Evolutionary conservation across 2,888 invertebrate genomes (phyloP).

Genomic region (Monopis laevigella): DNA sequence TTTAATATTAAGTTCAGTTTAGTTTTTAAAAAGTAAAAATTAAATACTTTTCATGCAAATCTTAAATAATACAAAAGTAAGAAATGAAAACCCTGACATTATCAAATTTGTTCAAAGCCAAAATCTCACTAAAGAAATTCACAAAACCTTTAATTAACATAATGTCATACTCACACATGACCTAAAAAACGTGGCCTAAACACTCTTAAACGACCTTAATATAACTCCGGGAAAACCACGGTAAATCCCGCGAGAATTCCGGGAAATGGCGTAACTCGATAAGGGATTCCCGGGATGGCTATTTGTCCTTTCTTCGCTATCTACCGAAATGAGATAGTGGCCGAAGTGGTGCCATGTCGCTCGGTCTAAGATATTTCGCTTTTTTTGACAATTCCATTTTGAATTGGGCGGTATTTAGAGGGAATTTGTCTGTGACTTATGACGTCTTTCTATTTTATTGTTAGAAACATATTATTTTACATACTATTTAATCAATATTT

Average conservation of each 20-base stretch:
- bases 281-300: slow-evolving; percentile 18
- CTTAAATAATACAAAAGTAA: too few relatives aligned
- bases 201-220: slow-evolving; percentile 2
- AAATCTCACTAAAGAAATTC: too few relatives aligned
- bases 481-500: too few relatives aligned
- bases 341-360: slow-evolving; percentile 2
- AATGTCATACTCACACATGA: slow-evolving; percentile 1
- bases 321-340: slow-evolving; percentile 12
- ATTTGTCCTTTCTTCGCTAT: slow-evolving; percentile 19
- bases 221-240: slow-evolving; percentile 11
- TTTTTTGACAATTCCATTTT: slow-evolving; percentile 7
- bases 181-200: background rate
- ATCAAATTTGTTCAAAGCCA: too few relatives aligned
- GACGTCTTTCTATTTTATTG: too few relatives aligned
- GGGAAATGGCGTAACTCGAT: slow-evolving; percentile 14
- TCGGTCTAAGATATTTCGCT: background rate
- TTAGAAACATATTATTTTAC: too few relatives aligned
- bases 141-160: slow-evolving; percentile 8
- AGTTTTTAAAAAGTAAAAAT: too few relatives aligned
- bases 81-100: too few relatives aligned
- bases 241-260: slow-evolving; percentile 2
- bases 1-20: too few relatives aligned
- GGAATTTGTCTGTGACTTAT: background rate
- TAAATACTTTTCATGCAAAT: too few relatives aligned
- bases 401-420: slow-evolving; percentile 4